Conservation (phyloP, 2,888 invertebrate species). For the Strigamia transsilvanica region DNA sequence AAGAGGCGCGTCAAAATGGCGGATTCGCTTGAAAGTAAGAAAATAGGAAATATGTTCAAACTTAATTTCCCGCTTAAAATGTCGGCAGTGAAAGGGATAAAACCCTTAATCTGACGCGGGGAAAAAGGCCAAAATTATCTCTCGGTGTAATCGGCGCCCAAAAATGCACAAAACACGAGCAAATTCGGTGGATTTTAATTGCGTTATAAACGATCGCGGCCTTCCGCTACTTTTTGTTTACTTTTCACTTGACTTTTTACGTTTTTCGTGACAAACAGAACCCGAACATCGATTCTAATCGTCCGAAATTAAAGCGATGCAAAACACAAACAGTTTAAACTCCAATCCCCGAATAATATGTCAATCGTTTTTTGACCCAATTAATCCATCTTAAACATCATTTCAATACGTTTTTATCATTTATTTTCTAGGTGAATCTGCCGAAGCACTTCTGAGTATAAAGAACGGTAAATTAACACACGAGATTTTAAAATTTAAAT, state of each 20-base stretch:
- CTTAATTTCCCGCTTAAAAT: neutral
- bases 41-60: slow-evolving; percentile 23
- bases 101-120: neutral
- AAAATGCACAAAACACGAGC: neutral
- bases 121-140: neutral
- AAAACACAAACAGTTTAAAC: neutral
- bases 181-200: neutral
- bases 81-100: neutral
- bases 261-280: neutral
- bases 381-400: neutral
- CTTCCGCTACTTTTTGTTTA: neutral
- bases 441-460: slow-evolving; percentile 68
- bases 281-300: neutral
- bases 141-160: neutral
- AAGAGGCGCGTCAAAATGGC: slow-evolving; percentile 74
- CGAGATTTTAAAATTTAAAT: neutral
- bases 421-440: slow-evolving; percentile 67
- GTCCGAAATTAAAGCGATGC: neutral
- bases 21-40: slow-evolving; percentile 80
- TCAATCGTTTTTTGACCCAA: neutral
- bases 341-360: neutral
- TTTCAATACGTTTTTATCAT: neutral
- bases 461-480: slow-evolving; percentile 66
- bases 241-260: neutral
- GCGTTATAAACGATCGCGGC: neutral